phyloP scores from a whole-genome alignment of 2,797 vertebrate species.

The Tragelaphus eurycerus region DNA sequence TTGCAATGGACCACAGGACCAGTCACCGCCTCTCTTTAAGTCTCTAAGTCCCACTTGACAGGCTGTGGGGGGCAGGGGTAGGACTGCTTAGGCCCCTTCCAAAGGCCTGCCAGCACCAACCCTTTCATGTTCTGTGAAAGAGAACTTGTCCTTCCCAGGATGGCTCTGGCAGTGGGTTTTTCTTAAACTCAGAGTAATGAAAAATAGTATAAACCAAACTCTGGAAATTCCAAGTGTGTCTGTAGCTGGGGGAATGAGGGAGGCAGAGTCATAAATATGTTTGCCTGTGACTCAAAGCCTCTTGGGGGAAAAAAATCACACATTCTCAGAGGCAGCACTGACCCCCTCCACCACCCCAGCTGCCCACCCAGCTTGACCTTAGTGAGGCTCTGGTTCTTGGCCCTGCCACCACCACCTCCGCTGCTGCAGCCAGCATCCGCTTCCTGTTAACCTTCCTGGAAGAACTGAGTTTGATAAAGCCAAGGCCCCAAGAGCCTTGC shows the following conservation, averaged over 20 bases:
- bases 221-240: conserved; percentile 54
- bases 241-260: conserved; percentile 22
- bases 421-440: not conserved
- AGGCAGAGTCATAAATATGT: not conserved
- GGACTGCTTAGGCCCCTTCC: not conserved
- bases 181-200: conserved; percentile 45
- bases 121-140: not conserved
- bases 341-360: not conserved
- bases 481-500: not conserved
- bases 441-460: not conserved
- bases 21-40: not conserved
- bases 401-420: not conserved
- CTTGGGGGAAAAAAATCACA: not conserved
- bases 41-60: not conserved
- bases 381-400: not conserved
- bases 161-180: not conserved
- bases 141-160: not conserved
- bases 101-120: not conserved
- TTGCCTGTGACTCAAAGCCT: conserved; percentile 49
- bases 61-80: not conserved
- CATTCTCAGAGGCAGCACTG: not conserved
- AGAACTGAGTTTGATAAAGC: not conserved
- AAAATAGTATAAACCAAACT: conserved; percentile 52
- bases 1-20: not conserved
- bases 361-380: conserved; percentile 1